These are phyloP conservation scores for Ramazzottius varieornatus DNA, from an alignment of 2,888 invertebrate genomes.

Conservation along the genomic window DNA sequence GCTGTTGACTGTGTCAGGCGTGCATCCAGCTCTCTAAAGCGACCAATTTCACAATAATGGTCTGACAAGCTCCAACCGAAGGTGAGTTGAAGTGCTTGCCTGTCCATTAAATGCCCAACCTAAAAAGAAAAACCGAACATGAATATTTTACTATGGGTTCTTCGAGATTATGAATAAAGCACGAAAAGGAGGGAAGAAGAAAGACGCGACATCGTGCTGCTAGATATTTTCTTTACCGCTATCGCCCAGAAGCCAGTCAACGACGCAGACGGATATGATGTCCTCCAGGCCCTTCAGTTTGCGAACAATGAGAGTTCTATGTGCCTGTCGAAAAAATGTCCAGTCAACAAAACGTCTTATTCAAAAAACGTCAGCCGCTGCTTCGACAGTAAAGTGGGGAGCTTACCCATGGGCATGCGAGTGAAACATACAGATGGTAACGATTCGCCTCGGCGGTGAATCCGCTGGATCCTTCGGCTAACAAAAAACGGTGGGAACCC, in stretches of 20 bases:
- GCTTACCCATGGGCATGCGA: constrained; percentile 9
- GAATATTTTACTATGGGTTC: too few relatives aligned
- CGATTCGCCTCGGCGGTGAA: constrained; percentile 8
- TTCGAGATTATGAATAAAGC: too few relatives aligned
- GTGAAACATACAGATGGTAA: constrained; percentile 8
- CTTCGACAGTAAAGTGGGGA: too few relatives aligned
- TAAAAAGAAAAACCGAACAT: not conserved
- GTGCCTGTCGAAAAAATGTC: constrained; percentile 1
- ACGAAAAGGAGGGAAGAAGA: too few relatives aligned
- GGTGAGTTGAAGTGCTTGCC: too few relatives aligned
- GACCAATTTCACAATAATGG: not conserved
- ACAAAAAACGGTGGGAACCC: too few relatives aligned
- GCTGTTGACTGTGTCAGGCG: constrained; percentile 8
- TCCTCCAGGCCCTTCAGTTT: constrained; percentile 8
- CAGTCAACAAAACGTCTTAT: too few relatives aligned
- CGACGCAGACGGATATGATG: constrained; percentile 7
- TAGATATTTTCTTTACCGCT: too few relatives aligned
- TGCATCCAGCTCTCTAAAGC: constrained; percentile 6
- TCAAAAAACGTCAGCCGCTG: too few relatives aligned
- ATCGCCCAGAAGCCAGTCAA: constrained; percentile 5
- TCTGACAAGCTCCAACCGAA: too few relatives aligned
- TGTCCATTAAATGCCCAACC: constrained; percentile 17
- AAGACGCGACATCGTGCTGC: too few relatives aligned
- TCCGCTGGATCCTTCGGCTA: constrained; percentile 7
- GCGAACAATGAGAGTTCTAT: constrained; percentile 7